Conservation (phyloP, 1,140 invertebrate species). For the Nomia melanderi region DNA sequence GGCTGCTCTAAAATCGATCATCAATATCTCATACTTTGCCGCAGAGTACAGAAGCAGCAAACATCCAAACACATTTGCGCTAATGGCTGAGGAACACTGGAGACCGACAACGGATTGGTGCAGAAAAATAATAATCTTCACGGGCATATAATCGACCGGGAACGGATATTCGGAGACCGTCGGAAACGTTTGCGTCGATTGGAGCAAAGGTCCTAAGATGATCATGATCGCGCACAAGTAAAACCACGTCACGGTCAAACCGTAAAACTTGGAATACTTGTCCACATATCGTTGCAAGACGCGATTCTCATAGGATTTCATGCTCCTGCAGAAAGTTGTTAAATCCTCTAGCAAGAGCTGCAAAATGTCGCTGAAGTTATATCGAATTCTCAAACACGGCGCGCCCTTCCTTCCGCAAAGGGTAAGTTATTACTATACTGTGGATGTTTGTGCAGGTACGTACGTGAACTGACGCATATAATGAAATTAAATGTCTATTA, state of each 20-base stretch:
- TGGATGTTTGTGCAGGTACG: no score
- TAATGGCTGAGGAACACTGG: conserved; percentile 41
- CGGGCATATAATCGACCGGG: conserved; percentile 21
- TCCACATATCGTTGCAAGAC: conserved; percentile 35
- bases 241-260: conserved; percentile 22
- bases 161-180: conserved; percentile 60
- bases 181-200: no score
- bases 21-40: conserved; percentile 55
- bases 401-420: no score
- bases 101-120: conserved; percentile 55
- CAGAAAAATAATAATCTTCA: conserved; percentile 48
- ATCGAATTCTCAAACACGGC: no score
- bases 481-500: no score
- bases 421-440: no score
- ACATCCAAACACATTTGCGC: conserved; percentile 54
- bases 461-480: no score
- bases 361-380: not conserved
- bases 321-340: conserved; percentile 10
- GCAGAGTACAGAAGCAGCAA: conserved; percentile 50
- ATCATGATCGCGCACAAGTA: conserved; percentile 43
- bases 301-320: conserved; percentile 8
- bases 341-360: conserved; percentile 35
- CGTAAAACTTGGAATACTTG: conserved; percentile 28
- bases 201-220: conserved; percentile 37
- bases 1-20: conserved; percentile 17